phyloP scores from a whole-genome alignment of 2,113 vertebrate species.

The Gallinago jamesoni region DNA sequence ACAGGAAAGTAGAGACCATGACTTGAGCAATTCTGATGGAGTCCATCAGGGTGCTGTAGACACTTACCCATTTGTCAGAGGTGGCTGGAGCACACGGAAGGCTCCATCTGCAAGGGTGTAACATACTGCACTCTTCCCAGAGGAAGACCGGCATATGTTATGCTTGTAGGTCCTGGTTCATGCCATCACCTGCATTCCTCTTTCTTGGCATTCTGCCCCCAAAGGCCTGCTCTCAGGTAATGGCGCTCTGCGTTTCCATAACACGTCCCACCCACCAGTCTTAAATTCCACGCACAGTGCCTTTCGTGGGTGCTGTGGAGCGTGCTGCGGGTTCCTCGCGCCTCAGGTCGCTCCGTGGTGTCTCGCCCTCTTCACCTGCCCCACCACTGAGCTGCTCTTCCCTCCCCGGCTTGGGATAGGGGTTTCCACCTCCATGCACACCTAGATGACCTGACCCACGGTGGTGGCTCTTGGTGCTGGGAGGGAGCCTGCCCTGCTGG shows the following conservation, averaged over 20 bases:
- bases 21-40: background rate
- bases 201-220: background rate
- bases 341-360: background rate
- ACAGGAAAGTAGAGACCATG: background rate
- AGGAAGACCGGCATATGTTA: background rate
- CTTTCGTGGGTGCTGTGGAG: background rate
- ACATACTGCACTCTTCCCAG: background rate
- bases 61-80: background rate
- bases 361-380: background rate
- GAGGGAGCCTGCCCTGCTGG: background rate
- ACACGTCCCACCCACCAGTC: background rate
- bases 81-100: rapidly evolving
- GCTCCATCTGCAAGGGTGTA: background rate
- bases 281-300: background rate
- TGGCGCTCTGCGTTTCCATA: background rate
- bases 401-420: background rate
- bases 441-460: background rate
- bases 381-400: background rate
- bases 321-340: background rate
- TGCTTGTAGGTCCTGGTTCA: background rate
- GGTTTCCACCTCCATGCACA: rapidly evolving
- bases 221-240: background rate
- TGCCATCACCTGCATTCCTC: background rate
- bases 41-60: background rate
- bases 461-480: rapidly evolving